A percentile compares a stretch with the other conserved stretches of the same genome.
Conservation (phyloP, 2,888 invertebrate genomes). For the Azorinus chamasolen region DNA sequence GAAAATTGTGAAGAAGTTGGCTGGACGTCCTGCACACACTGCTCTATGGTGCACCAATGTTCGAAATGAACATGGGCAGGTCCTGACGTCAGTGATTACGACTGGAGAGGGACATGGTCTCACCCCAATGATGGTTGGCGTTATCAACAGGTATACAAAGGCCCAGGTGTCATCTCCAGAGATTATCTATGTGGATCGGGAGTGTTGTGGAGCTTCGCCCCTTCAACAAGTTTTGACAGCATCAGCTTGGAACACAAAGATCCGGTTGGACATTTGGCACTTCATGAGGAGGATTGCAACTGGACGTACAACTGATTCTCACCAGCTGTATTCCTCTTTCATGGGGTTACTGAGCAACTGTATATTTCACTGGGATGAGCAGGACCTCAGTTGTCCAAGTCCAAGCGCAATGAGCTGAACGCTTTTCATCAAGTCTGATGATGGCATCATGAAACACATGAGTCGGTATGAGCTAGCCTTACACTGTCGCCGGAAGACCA, state of each 20-base stretch:
- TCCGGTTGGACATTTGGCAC: constrained; percentile 69
- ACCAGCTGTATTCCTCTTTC: constrained; percentile 65
- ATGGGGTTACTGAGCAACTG: constrained; percentile 44
- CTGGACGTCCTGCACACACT: constrained; percentile 19
- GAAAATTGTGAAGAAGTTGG: constrained; percentile 36
- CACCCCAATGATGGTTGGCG: constrained; percentile 52
- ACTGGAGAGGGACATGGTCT: constrained; percentile 60
- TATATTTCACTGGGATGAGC: not conserved
- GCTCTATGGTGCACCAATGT: constrained; percentile 70
- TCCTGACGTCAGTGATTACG: constrained; percentile 68
- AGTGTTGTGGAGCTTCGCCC: constrained; percentile 64
- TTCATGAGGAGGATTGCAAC: constrained; percentile 65
- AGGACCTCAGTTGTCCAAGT: not conserved
- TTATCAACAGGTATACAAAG: constrained; percentile 14
- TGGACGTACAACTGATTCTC: constrained; percentile 61
- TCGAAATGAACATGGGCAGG: constrained; percentile 71
- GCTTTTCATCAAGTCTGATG: not conserved
- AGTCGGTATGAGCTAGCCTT: constrained; percentile 43
- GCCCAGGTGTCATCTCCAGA: constrained; percentile 47
- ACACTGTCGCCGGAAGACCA: constrained; percentile 58
- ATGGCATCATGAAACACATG: constrained; percentile 40
- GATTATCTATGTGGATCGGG: constrained; percentile 72
- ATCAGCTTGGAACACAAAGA: not conserved
- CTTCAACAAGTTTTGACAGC: not conserved
- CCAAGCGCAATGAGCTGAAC: not conserved